Conservation (phyloP, 1,140 invertebrate species). For the Palaemon carinicauda region DNA sequence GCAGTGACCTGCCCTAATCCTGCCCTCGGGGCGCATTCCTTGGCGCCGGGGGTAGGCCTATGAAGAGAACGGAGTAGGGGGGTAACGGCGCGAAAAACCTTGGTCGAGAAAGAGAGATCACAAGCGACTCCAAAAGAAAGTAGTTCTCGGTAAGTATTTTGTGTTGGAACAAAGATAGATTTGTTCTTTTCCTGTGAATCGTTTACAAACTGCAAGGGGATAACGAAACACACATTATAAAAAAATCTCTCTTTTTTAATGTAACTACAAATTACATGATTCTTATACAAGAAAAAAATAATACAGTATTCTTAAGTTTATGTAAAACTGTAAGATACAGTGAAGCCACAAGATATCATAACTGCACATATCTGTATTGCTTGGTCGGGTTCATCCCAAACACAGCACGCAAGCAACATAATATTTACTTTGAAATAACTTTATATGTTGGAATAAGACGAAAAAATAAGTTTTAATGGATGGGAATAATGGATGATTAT, state of each 20-base stretch:
- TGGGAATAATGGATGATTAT: not conserved
- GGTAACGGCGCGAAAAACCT: no score
- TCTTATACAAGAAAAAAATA: constrained; percentile 16
- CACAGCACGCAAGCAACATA: not conserved
- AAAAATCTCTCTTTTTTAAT: constrained; percentile 47
- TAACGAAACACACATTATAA: not conserved
- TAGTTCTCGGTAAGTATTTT: no score
- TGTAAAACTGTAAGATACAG: not conserved
- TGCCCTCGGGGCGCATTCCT: no score
- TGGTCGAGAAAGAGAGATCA: no score
- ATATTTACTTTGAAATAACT: constrained; percentile 17
- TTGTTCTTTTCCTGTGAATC: no score
- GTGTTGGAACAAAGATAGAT: no score
- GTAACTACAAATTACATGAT: constrained; percentile 45
- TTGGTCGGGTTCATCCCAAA: constrained; percentile 3
- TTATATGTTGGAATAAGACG: not conserved
- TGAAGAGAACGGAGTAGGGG: no score
- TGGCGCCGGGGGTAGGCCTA: no score
- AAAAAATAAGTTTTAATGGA: not conserved
- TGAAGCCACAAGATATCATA: not conserved
- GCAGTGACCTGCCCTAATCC: no score
- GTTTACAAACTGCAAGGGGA: not conserved
- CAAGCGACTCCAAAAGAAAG: no score
- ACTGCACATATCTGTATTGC: not conserved
- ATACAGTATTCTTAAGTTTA: not conserved